Conservation (phyloP, 2,888 invertebrate genomes). For the Eupeodes latifasciatus region DNA sequence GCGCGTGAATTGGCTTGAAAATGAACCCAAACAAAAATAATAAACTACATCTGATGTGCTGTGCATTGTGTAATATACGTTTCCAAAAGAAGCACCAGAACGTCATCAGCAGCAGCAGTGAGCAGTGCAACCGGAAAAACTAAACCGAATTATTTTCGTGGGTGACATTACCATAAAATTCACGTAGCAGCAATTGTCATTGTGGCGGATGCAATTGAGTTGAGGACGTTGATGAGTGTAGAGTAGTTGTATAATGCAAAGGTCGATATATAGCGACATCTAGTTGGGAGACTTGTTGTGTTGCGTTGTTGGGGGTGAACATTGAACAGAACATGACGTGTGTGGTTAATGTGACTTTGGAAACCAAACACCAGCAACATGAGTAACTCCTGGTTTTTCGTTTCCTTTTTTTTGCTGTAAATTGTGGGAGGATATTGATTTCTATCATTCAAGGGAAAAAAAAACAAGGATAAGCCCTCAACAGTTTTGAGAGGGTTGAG, state of each 20-base stretch:
- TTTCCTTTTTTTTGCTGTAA: too few species aligned
- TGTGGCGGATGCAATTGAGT: slow-evolving; percentile 53
- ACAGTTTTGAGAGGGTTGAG: too few species aligned
- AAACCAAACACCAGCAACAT: too few species aligned
- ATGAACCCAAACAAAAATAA: background rate
- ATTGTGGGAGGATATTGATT: too few species aligned
- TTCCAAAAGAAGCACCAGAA: background rate
- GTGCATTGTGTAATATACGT: background rate
- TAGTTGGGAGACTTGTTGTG: background rate
- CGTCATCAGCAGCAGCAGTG: too few species aligned
- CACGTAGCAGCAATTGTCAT: slow-evolving; percentile 48
- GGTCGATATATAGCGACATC: background rate
- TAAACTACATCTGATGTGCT: background rate
- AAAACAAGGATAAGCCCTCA: too few species aligned
- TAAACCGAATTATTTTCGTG: slow-evolving; percentile 44
- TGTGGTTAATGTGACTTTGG: too few species aligned
- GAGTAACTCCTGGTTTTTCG: too few species aligned
- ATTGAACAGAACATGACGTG: background rate
- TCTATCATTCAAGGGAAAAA: too few species aligned
- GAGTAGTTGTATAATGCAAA: too few species aligned
- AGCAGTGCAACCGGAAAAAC: slow-evolving; percentile 14
- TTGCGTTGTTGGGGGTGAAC: background rate
- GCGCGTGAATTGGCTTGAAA: background rate
- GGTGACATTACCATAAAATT: slow-evolving; percentile 36
- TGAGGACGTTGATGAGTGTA: background rate